These are phyloP conservation scores for Streptopelia turtur DNA, from an alignment of 2,797 vertebrate genomes.

Conservation along the genomic window DNA sequence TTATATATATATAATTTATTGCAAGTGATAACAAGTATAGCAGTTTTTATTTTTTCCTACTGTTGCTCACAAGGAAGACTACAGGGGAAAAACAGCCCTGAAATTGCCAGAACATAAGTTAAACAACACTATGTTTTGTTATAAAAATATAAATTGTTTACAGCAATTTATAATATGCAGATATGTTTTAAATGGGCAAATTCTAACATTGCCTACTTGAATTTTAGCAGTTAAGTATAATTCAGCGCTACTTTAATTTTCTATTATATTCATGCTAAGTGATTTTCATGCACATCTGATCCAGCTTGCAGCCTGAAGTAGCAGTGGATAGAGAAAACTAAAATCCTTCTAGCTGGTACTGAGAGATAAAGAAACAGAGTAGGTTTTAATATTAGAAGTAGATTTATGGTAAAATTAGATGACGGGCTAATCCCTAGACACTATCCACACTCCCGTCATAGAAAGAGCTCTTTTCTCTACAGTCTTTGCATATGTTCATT, in stretches of 20 bases:
- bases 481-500: background rate
- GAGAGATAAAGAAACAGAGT: constrained; percentile 46
- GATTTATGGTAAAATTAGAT: constrained; percentile 37
- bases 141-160: constrained; percentile 61
- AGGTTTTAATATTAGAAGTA: constrained; percentile 45
- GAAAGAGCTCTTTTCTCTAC: background rate
- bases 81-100: constrained; percentile 32
- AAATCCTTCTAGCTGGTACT: constrained; percentile 43
- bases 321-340: constrained; percentile 22
- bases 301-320: constrained; percentile 29
- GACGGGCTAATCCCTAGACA: constrained; percentile 37
- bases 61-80: constrained; percentile 26
- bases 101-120: constrained; percentile 45
- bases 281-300: constrained; percentile 64
- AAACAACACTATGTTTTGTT: constrained; percentile 46
- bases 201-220: constrained; percentile 46
- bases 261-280: constrained; percentile 63
- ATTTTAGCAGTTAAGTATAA: constrained; percentile 38
- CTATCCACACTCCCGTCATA: background rate
- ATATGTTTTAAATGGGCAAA: constrained; percentile 37
- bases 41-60: background rate
- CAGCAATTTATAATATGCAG: constrained; percentile 37
- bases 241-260: constrained; percentile 58
- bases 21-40: background rate
- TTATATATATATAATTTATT: background rate